These are phyloP conservation scores for Zosterops pallidus DNA, from an alignment of 2,113 vertebrate genomes.

Conservation along the genomic window DNA sequence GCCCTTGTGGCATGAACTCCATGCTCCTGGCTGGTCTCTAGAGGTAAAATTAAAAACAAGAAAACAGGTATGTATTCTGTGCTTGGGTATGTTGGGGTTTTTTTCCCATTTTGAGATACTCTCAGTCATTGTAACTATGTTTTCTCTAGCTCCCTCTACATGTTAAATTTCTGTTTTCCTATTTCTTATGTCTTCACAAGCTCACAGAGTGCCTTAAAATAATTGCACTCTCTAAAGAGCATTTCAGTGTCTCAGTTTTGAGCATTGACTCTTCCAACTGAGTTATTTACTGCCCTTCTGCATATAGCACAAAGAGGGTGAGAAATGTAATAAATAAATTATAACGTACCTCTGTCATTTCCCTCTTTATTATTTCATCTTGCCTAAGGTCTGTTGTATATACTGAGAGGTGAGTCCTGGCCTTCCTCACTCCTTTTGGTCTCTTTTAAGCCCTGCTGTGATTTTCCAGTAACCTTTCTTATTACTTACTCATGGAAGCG, in stretches of 20 bases:
- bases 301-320: neutral
- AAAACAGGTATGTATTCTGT: neutral
- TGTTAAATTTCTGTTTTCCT: neutral
- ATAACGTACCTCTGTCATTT: neutral
- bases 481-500: neutral
- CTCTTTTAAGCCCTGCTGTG: neutral
- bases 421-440: neutral
- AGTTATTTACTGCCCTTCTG: neutral
- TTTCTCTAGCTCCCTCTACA: neutral
- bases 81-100: accelerated
- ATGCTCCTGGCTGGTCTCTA: neutral
- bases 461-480: neutral
- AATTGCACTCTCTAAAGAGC: neutral
- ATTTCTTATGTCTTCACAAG: neutral
- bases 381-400: neutral
- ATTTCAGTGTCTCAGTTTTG: neutral
- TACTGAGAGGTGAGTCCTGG: neutral
- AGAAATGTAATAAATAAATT: neutral
- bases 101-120: neutral
- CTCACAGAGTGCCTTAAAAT: neutral
- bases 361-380: neutral
- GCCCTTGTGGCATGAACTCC: neutral
- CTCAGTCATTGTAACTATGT: neutral
- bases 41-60: neutral
- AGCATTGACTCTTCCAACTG: neutral